Evolutionary conservation across 2,113 vertebrate genomes (phyloP), one percentile per base, ranked within the genome.

Genomic region (Cromileptes altivelis): DNA sequence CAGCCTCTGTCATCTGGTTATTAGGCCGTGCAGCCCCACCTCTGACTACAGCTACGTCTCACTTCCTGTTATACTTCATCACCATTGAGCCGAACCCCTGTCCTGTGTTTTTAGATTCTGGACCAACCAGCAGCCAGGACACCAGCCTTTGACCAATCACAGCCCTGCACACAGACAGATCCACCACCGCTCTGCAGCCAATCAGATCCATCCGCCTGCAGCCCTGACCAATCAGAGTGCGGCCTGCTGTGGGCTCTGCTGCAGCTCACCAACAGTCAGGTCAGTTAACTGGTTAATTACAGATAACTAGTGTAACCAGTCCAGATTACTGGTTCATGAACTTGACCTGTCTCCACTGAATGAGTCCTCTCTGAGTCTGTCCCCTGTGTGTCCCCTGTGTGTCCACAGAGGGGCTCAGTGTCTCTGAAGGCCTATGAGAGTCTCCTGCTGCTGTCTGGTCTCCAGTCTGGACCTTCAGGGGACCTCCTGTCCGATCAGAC

Each of bases 261-360:
- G 21, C 82, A 91, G 42, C 89, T 94, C 49, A 78, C 68, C 19
- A 80, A 67, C 47, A 91, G 86, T 79, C 83, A 87, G 87, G 94
- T 94, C 19, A 75, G 86, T 76, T 8, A 52, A 52, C 55, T 27
- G 13, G 53, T 47, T 1, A 55, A 7, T 0, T 30, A 30, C 30
- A 30, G 30, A 30, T 30, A 30, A 37, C 33, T 4, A 37, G 33
- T 37, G 33, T 37, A 17, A 21, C 53, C 49, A 17, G 49, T 50
- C 49, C 52, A 10, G 42, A 2, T 45, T 10, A 45, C 42, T 45
- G 42, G 42, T 45, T 45, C 42, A 45, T 12, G 7, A 45, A 10
- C 9, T 8, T 37, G 33, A 37, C 33, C 33, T 37, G 5, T 37
- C 30, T 30, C 42, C 11, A 9, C 42, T 45, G 42, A 11, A 2